Percentiles rank a stretch among this genome's conserved stretches.
These are phyloP conservation scores for Mormoops blainvillei DNA, from an alignment of 2,113 vertebrate genomes.

Conservation along the genomic window DNA sequence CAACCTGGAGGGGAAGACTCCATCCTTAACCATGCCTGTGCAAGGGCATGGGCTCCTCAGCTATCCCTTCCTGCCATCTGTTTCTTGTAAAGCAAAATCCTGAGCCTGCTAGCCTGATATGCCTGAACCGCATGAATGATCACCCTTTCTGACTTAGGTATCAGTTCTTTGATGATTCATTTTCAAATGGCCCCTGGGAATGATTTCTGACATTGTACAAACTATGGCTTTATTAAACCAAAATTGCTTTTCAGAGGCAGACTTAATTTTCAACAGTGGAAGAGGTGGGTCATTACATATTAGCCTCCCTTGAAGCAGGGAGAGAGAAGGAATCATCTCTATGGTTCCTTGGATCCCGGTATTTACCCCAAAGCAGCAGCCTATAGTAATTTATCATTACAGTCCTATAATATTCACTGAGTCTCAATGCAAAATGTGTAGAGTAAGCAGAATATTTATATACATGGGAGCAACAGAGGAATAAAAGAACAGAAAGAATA, in stretches of 20 bases:
- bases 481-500: background rate
- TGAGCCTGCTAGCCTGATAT: background rate
- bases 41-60: background rate
- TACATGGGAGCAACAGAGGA: background rate
- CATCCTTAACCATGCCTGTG: background rate
- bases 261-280: conserved; percentile 21
- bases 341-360: background rate
- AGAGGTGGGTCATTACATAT: background rate
- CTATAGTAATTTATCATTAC: background rate
- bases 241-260: conserved; percentile 17
- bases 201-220: conserved; percentile 27
- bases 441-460: background rate
- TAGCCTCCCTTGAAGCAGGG: background rate
- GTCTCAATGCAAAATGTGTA: background rate
- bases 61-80: background rate
- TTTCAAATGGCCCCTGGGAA: background rate
- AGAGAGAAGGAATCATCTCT: background rate
- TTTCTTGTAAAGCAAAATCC: background rate
- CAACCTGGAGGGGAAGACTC: background rate
- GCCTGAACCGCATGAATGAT: background rate
- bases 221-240: conserved; percentile 36
- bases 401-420: background rate
- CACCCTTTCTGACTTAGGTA: background rate
- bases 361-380: background rate
- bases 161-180: background rate